Evolutionary conservation across 2,888 invertebrate species (phyloP), one percentile per base, ranked within the genome.

Genomic region (Cryptophagus acutangulus): DNA sequence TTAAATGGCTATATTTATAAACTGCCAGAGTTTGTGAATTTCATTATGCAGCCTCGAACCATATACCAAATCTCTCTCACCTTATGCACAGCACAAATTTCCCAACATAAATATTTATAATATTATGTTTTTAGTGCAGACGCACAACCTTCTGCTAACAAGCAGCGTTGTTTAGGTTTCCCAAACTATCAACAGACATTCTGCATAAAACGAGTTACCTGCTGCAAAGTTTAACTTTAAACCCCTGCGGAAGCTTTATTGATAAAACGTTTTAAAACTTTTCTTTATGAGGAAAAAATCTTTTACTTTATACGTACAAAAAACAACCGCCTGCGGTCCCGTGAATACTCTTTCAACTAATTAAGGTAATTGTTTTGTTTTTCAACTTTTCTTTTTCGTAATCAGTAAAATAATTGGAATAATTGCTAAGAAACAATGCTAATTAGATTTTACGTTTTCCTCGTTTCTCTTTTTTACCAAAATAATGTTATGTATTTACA

Each of bases 281-380:
- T 20, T 20, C 24, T 20, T 20, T 20, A n/a, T n/a, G 24, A 20
- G 6, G 24, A 6, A 20, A 20, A 20, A 20, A 6, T 20, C 24
- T n/a, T n/a, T n/a, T n/a, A n/a, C n/a, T n/a, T n/a, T n/a, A n/a
- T n/a, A n/a, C n/a, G n/a, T n/a, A n/a, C n/a, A n/a, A n/a, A n/a
- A 20, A 40, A 40, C 36, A 25, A 36, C 9, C 17, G 26, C 43
- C 40, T n/a, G 34, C 40, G 40, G 43, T 28, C 17, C 33, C 36
- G 41, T 38, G 41, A 44, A 44, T 38, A 44, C 41, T 18, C 40
- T 44, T 44, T 34, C 36, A 28, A 35, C 44, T 44, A 39, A 41
- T 44, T 44, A 44, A 37, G 24, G 41, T 44, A 41, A 44, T 44
- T 44, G 44, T 44, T 37, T 44, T 40, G 44, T 41, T 35, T 40